These are phyloP conservation scores for Pseudomyrmex flavicornis DNA, from an alignment of 1,140 invertebrate species.

Conservation along the genomic window DNA sequence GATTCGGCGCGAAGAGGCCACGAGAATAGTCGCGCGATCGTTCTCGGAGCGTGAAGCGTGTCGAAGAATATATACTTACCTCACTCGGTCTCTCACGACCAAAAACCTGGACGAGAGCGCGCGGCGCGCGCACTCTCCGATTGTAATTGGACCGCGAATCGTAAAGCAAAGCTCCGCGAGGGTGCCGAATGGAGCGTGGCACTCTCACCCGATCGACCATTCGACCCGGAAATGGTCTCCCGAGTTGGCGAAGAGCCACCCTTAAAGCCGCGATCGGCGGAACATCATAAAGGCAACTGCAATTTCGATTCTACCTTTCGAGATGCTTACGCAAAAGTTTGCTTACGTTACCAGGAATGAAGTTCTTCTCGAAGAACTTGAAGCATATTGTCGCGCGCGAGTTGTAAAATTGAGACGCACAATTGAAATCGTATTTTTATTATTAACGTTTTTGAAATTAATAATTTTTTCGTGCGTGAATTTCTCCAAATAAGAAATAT, in stretches of 20 bases:
- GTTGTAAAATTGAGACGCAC: neutral
- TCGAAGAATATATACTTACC: neutral
- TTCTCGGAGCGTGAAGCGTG: conserved; percentile 40
- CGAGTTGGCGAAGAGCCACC: neutral
- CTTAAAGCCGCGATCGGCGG: conserved; percentile 9
- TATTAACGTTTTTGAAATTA: too few species aligned
- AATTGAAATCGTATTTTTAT: neutral
- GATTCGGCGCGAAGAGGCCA: conserved; percentile 30
- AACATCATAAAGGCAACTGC: neutral
- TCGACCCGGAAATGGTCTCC: neutral
- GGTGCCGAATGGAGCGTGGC: conserved; percentile 23
- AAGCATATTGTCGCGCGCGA: neutral
- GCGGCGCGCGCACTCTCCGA: neutral
- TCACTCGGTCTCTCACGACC: neutral
- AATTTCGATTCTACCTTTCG: neutral
- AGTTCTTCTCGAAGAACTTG: neutral
- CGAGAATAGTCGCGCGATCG: conserved; percentile 33
- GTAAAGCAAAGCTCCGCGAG: conserved; percentile 25
- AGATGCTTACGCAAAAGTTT: neutral
- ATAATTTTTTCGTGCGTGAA: too few species aligned
- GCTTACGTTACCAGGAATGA: neutral
- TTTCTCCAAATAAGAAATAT: too few species aligned
- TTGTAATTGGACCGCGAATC: conserved; percentile 43
- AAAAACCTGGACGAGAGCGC: conserved; percentile 35
- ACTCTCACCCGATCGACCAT: neutral